Conservation (phyloP, 2,888 invertebrate species). For the Netelia fuscicornis region DNA sequence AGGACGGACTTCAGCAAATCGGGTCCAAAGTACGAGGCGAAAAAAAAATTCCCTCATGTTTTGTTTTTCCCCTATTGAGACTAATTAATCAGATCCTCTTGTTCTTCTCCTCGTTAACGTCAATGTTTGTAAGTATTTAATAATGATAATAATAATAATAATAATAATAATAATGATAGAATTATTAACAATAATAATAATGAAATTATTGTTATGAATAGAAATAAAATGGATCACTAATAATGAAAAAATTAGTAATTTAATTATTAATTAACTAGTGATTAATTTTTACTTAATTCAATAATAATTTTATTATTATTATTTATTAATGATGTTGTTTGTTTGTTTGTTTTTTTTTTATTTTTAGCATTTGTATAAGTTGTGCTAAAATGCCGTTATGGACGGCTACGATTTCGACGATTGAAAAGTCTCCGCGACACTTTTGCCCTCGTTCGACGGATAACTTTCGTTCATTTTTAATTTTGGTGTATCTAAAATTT, state of each 20-base stretch:
- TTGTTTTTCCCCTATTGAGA: conserved; percentile 57
- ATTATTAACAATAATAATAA: conserved; percentile 24
- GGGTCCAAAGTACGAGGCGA: conserved; percentile 63
- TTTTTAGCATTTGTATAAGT: conserved; percentile 48
- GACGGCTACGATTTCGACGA: conserved; percentile 65
- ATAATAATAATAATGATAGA: neutral
- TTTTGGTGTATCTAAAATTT: conserved; percentile 59
- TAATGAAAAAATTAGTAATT: conserved; percentile 8
- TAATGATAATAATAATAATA: conserved; percentile 7
- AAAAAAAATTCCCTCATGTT: conserved; percentile 47
- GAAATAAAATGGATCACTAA: conserved; percentile 21
- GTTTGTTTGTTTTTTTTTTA: neutral
- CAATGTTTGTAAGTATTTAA: conserved; percentile 42
- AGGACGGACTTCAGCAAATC: conserved; percentile 83
- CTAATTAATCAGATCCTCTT: conserved; percentile 56
- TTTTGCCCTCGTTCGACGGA: conserved; percentile 11
- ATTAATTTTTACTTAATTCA: conserved; percentile 6
- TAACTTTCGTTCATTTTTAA: conserved; percentile 42
- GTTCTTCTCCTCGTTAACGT: conserved; percentile 39
- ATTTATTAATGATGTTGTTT: conserved; percentile 25
- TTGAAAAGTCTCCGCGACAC: conserved; percentile 11
- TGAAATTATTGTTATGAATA: conserved; percentile 32
- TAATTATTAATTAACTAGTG: neutral
- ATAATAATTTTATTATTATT: conserved; percentile 53
- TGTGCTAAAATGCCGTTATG: conserved; percentile 58